Evolutionary conservation across 2,888 invertebrate genomes (phyloP), one percentile per base, ranked within the genome.

Genomic region (Mellilla xanthometata): DNA sequence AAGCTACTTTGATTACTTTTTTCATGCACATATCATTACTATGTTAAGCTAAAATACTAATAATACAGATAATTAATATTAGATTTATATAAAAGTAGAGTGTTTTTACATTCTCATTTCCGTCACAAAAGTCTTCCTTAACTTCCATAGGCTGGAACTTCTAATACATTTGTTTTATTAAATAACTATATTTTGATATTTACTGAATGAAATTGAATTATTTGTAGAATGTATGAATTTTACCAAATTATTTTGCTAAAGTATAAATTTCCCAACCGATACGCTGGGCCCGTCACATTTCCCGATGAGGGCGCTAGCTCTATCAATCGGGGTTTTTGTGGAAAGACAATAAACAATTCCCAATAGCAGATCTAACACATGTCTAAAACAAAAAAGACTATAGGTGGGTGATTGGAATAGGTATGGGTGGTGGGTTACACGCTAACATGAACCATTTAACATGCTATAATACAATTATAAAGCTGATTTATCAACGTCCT

Each of bases 371-470:
- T 56, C 76, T 73, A 80, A 79, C 79, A 81, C 77, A 80, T 68
- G 68, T 65, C 76, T 76, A 80, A 56, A 76, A 81, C 80, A 82
- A 83, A 83, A 81, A 82, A 81, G 81, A 81, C 81, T 78, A 75
- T 64, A 60, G 68, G 59, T 63, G 72, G 78, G 71, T 68, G 65
- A 68, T 62, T n/a, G 65, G 60, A 62, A 65, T 62, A 64, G 67
- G 68, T 64, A 65, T 50, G 49, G 63, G 9, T 27, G 30, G 57
- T 47, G 57, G 64, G 53, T 40, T 54, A 58, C 58, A 60, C 60
- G 58, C 54, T 60, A 66, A 10, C 13, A 5, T 19, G 4, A 5
- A 19, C 6, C 2, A 45, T 45, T n/a, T 29, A 66, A 60, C 79
- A 79, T 79, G 78, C 78, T 5, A 36, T 22, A 8, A 13, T 11